Conservation (phyloP, 2,797 vertebrate genomes). For the Ctenopoma multispine region DNA sequence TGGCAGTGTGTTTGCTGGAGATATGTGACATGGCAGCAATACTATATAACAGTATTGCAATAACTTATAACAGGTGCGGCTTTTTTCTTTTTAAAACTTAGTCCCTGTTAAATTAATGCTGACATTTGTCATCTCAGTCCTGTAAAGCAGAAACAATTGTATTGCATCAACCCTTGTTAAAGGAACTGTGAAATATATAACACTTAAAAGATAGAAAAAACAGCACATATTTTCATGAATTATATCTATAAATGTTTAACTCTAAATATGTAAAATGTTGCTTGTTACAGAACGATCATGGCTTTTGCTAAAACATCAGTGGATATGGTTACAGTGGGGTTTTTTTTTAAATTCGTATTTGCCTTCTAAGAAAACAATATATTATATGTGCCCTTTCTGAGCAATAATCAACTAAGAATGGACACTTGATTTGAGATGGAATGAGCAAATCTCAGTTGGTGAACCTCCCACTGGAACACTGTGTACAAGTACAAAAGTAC, state of each 20-base stretch:
- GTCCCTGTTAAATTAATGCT: no score
- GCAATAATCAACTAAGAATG: background rate
- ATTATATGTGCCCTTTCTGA: background rate
- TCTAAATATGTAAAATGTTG: background rate
- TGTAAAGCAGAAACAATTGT: background rate
- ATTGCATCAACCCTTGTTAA: background rate
- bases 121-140: background rate
- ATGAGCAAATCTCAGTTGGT: background rate
- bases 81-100: no score
- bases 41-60: no score
- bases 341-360: background rate
- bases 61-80: no score
- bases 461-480: constrained; percentile 13
- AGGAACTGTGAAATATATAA: background rate
- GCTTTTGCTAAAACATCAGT: background rate
- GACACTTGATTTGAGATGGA: background rate
- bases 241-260: background rate
- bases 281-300: background rate
- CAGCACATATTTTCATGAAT: no score
- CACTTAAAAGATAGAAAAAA: background rate
- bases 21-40: no score
- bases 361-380: no score
- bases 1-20: no score
- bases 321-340: background rate
- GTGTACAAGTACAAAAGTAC: constrained; percentile 1